phyloP scores from a whole-genome alignment of 2,113 vertebrate species.

The Trachemys scripta region DNA sequence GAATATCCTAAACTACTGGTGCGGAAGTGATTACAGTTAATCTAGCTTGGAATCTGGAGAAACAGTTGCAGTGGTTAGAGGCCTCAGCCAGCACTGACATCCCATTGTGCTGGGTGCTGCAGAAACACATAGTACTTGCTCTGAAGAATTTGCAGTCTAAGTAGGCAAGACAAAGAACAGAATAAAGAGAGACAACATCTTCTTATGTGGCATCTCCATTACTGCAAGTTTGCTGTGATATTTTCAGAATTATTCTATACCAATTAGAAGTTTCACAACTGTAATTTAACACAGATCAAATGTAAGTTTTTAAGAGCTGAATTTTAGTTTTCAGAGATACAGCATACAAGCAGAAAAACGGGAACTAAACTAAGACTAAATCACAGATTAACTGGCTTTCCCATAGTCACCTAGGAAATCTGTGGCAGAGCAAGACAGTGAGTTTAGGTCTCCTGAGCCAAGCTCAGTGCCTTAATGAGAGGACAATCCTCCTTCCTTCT shows the following conservation, averaged over 20 bases:
- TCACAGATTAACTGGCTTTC: not conserved
- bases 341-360: not conserved
- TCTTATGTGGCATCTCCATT: not conserved
- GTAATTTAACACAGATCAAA: too few relatives aligned
- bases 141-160: not conserved
- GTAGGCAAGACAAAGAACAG: not conserved
- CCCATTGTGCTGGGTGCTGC: not conserved
- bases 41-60: not conserved
- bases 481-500: not conserved
- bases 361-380: not conserved
- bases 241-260: not conserved
- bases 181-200: not conserved
- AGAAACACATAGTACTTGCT: not conserved
- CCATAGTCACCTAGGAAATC: not conserved
- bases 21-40: not conserved
- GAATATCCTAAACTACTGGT: not conserved
- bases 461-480: not conserved
- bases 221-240: not conserved
- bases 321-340: not conserved
- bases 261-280: too few relatives aligned
- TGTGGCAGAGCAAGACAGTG: not conserved
- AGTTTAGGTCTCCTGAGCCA: not conserved
- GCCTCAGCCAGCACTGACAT: not conserved
- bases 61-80: not conserved
- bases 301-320: not conserved